These are phyloP conservation scores for Aphidoletes aphidimyza DNA, from an alignment of 2,888 invertebrate species.

Conservation along the genomic window DNA sequence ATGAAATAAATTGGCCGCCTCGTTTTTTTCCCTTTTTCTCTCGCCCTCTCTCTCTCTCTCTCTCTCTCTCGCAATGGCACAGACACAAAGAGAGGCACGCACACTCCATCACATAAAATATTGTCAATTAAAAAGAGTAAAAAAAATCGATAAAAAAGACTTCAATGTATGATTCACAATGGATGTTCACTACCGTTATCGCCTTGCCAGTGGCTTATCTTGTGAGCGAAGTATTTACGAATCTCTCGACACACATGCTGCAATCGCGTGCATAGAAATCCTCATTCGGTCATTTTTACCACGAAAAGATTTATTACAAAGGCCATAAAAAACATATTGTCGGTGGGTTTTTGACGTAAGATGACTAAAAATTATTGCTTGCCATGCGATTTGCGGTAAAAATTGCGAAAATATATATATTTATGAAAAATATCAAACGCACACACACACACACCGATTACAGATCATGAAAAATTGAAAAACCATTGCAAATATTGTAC, in stretches of 20 bases:
- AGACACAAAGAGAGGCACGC: background rate
- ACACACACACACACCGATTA: too few relatives aligned
- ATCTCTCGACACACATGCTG: background rate
- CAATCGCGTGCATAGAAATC: background rate
- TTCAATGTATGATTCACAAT: background rate
- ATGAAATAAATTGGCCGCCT: background rate
- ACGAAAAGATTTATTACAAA: conserved; percentile 15
- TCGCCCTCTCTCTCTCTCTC: too few relatives aligned
- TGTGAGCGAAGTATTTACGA: background rate
- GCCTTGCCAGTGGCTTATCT: conserved; percentile 23
- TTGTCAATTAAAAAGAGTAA: conserved; percentile 34
- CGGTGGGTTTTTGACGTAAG: background rate
- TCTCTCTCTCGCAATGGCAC: background rate
- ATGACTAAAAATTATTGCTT: background rate
- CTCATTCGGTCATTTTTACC: background rate
- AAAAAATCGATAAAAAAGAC: background rate
- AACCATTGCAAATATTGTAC: conserved; percentile 21
- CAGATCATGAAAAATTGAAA: too few relatives aligned
- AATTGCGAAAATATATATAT: too few relatives aligned
- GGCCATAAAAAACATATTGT: background rate
- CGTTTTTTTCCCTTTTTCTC: too few relatives aligned
- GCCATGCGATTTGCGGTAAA: too few relatives aligned
- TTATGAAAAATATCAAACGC: too few relatives aligned
- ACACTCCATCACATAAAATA: background rate
- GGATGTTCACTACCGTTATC: background rate